Percentiles rank a stretch among this genome's conserved stretches.
Conservation (phyloP, 2,888 invertebrate species). For the Tipula unca region DNA sequence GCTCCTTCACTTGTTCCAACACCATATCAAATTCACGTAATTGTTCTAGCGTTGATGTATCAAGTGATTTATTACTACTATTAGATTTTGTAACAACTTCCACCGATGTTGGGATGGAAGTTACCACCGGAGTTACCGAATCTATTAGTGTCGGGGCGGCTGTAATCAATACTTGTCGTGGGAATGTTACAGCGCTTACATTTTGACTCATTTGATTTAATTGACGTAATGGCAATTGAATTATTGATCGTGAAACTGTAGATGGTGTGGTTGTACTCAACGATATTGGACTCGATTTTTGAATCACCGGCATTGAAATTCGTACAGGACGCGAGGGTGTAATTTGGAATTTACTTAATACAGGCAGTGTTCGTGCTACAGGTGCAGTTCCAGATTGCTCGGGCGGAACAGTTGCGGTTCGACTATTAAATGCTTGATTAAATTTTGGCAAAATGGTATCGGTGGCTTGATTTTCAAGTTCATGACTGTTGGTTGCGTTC, state of each 20-base stretch:
- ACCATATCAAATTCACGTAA: slow-evolving; percentile 73
- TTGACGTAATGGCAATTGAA: background rate
- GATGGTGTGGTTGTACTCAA: slow-evolving; percentile 32
- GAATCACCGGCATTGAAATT: background rate
- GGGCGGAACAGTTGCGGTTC: background rate
- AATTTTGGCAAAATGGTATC: background rate
- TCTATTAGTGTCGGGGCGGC: slow-evolving; percentile 9
- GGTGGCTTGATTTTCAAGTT: background rate
- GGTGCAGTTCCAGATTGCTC: background rate
- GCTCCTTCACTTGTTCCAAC: slow-evolving; percentile 69
- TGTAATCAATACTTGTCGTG: slow-evolving; percentile 18
- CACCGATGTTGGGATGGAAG: background rate
- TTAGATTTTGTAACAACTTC: slow-evolving; percentile 19
- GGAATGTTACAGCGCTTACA: slow-evolving; percentile 19
- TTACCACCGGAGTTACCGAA: background rate
- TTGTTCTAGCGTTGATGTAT: slow-evolving; percentile 69
- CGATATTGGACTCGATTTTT: slow-evolving; percentile 25
- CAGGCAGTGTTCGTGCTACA: background rate
- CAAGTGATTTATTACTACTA: slow-evolving; percentile 40
- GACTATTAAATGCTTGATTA: background rate
- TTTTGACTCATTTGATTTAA: background rate
- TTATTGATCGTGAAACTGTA: background rate
- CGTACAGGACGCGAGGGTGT: background rate
- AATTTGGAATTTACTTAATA: background rate
- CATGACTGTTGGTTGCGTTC: background rate